Base-by-base conservation (phyloP, 2,888 invertebrate genomes). In the Napeogenes inachia region DNA sequence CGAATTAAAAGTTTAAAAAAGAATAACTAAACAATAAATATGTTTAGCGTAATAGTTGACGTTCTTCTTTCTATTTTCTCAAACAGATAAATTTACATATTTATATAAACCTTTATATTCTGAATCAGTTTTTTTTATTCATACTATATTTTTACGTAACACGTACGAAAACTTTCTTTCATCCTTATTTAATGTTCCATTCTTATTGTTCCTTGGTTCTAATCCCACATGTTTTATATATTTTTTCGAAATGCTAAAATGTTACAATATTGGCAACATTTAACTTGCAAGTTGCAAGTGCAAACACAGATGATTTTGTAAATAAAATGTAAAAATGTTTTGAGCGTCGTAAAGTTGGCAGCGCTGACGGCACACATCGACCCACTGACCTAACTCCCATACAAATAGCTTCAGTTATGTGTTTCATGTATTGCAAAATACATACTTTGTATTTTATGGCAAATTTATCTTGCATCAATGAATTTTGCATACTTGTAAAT, bases 311-410 rank as follows among this genome's bases (percentile, higher is more conserved):
- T 62, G 33, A 56, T 56, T 60, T 54, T 50, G 53, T 38, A 56
- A 64, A 59, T 64, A 62, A 59, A 62, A 56, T 60, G 58, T 56
- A 30, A 56, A 60, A 60, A 62, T 54, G 42, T 60, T 64, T 59
- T 60, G 54, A 60, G 45, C 35, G 54, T 63, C 56, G 56, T 59
- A 59, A 56, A 59, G 55, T 54, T 13, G 30, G 56, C 45, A 56
- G 30, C 47, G 54, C 46, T 54, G 42, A 56, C 55, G 53, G 59
- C 62, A 59, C 42, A 59, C 55, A 53, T 56, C 57, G 63, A 57
- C 59, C 50, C 59, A 38, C 13, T 53, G 59, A 59, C 50, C 58
- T 47, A 62, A 59, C 56, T 50, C n/a, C 45, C 45, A 57, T 55
- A 53, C 56, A 50, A 47, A 57, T 58, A 58, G 42, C 59, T 10